A percentile compares a stretch with the other conserved stretches of the same genome.
Evolutionary conservation across 2,113 vertebrate genomes (phyloP).

Genomic region (Peromyscus maniculatus): DNA sequence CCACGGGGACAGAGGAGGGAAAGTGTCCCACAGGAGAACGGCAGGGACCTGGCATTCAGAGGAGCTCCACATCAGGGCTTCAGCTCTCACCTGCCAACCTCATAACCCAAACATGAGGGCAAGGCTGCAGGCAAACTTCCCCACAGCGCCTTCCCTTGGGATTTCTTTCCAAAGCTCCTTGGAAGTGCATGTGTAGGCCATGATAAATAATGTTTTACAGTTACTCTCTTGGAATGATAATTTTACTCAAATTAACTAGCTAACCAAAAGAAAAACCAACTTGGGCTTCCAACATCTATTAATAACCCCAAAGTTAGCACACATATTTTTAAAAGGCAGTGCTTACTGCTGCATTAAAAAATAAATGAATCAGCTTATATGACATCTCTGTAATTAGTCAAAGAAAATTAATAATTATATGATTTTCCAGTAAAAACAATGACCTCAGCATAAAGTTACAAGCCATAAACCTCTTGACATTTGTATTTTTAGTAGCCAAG

Average conservation of each 20-base stretch:
- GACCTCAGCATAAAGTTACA: constrained; percentile 28
- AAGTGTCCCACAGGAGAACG: neutral
- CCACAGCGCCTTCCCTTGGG: neutral
- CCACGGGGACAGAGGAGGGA: neutral
- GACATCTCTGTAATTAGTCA: constrained; percentile 61
- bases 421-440: constrained; percentile 61
- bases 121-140: neutral
- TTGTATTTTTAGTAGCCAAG: neutral
- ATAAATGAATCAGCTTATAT: constrained; percentile 49
- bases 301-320: constrained; percentile 51
- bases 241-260: constrained; percentile 65
- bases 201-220: constrained; percentile 50
- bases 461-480: neutral
- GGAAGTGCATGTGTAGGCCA: neutral
- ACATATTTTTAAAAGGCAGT: constrained; percentile 17
- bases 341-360: constrained; percentile 55
- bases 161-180: constrained; percentile 15
- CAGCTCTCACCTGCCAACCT: neutral
- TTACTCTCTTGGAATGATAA: constrained; percentile 37
- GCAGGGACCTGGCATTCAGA: neutral
- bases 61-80: neutral
- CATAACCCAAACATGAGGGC: neutral
- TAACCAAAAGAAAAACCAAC: constrained; percentile 63
- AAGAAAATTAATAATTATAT: constrained; percentile 62
- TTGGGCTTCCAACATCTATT: constrained; percentile 66